Evolutionary conservation across 2,888 invertebrate genomes (phyloP).

Genomic region (Mythimna impura): DNA sequence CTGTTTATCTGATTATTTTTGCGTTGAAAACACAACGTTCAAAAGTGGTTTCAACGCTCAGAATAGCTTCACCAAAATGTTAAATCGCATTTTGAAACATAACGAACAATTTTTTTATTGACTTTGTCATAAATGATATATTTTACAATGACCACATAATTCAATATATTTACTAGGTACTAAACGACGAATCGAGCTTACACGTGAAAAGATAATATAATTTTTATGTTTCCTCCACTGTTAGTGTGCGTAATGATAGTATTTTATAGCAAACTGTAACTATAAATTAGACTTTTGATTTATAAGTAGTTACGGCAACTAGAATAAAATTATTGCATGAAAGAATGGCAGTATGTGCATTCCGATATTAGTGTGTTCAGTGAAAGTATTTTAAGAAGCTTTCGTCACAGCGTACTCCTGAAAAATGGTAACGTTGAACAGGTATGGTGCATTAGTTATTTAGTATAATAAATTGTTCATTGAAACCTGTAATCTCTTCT

Average conservation of each 20-base stretch:
- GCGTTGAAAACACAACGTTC: background rate
- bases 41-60: background rate
- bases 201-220: slow-evolving; percentile 87
- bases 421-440: background rate
- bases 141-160: slow-evolving; percentile 67
- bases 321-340: slow-evolving; percentile 58
- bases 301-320: slow-evolving; percentile 70
- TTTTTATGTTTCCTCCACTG: slow-evolving; percentile 85
- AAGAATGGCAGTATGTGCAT: slow-evolving; percentile 26
- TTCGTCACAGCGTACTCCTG: background rate
- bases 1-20: background rate
- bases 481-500: background rate
- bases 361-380: background rate
- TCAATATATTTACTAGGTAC: slow-evolving; percentile 77
- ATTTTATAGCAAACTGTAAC: slow-evolving; percentile 82
- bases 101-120: slow-evolving; percentile 25
- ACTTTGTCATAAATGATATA: slow-evolving; percentile 53
- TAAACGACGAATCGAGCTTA: slow-evolving; percentile 77
- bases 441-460: background rate
- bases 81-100: background rate
- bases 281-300: slow-evolving; percentile 86
- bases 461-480: background rate
- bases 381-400: slow-evolving; percentile 6
- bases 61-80: background rate
- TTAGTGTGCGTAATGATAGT: slow-evolving; percentile 74